phyloP scores from a whole-genome alignment of 2,797 vertebrate genomes.

The Apogon talboti region DNA sequence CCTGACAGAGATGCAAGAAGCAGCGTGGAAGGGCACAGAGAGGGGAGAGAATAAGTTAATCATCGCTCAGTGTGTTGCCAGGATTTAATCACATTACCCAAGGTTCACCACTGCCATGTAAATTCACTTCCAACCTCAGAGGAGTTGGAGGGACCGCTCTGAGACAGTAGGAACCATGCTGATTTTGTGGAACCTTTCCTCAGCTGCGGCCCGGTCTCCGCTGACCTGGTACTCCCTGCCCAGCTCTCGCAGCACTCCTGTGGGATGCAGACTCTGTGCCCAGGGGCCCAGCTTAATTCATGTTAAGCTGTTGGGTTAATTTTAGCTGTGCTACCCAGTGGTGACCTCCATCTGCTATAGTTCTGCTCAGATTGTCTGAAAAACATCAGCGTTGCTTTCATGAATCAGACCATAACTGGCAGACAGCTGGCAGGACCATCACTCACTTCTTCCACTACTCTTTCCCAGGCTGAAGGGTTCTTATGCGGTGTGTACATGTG shows the following conservation, averaged over 20 bases:
- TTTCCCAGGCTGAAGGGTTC: constrained; percentile 45
- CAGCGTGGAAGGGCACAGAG: constrained; percentile 65
- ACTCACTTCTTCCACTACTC: constrained; percentile 50
- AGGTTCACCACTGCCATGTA: constrained; percentile 75
- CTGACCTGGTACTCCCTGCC: constrained; percentile 31
- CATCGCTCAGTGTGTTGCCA: constrained; percentile 72
- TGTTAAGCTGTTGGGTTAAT: constrained; percentile 62
- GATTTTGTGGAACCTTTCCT: constrained; percentile 42
- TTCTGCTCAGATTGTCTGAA: constrained; percentile 58
- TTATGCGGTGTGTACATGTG: constrained; percentile 45
- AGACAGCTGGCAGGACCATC: constrained; percentile 70
- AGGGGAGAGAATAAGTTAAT: constrained; percentile 83
- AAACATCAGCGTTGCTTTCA: constrained; percentile 57
- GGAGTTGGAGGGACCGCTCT: constrained; percentile 54
- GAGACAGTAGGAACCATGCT: constrained; percentile 38
- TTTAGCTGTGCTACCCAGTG: constrained; percentile 59
- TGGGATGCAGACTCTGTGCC: constrained; percentile 51
- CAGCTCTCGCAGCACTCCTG: constrained; percentile 49
- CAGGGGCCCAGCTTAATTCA: constrained; percentile 62
- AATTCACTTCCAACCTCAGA: constrained; percentile 69
- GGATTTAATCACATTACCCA: constrained; percentile 79
- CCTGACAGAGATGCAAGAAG: constrained; percentile 79
- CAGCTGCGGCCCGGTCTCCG: constrained; percentile 49
- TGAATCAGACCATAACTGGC: constrained; percentile 51
- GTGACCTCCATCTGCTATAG: constrained; percentile 68